These are phyloP conservation scores for Lottia scabra DNA, from an alignment of 2,888 invertebrate genomes.

Conservation along the genomic window DNA sequence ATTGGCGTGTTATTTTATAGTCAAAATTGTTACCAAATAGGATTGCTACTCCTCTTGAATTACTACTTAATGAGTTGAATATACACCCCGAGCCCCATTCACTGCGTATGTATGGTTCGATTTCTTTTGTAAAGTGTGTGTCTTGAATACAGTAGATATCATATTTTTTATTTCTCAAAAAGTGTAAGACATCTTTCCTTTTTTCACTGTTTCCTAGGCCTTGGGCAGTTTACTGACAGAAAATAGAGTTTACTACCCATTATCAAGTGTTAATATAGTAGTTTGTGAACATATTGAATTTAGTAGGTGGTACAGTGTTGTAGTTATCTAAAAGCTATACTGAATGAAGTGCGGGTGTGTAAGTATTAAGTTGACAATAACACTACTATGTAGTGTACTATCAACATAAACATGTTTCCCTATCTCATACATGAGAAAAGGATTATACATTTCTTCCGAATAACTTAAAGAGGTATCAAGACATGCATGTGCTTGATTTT, in stretches of 20 bases:
- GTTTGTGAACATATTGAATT: neutral
- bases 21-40: constrained; percentile 14
- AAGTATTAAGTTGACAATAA: no score
- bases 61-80: neutral
- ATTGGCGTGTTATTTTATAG: neutral
- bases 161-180: neutral
- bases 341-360: no score
- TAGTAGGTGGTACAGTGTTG: no score
- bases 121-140: neutral
- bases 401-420: no score
- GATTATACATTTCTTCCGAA: no score
- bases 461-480: no score
- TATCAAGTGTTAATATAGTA: neutral
- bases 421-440: no score
- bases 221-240: neutral
- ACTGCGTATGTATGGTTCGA: neutral
- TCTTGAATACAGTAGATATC: neutral
- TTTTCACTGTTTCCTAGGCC: neutral
- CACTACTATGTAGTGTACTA: no score
- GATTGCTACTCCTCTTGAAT: constrained; percentile 7
- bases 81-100: neutral
- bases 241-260: neutral
- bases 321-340: no score
- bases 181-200: neutral
- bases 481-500: no score